phyloP scores from a whole-genome alignment of 2,888 invertebrate species.

The Camptogramma bilineatum region DNA sequence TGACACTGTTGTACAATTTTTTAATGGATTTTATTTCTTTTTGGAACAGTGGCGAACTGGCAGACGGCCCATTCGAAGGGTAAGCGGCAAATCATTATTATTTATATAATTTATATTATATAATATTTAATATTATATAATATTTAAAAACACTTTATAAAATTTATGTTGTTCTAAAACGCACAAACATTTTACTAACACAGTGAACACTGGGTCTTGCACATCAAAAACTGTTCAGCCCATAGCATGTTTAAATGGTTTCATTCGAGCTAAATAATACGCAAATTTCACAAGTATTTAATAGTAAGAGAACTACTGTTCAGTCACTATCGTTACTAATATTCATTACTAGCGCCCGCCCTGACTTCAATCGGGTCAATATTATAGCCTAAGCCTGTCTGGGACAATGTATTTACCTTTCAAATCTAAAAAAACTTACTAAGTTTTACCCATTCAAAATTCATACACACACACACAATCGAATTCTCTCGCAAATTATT shows the following conservation, averaged over 20 bases:
- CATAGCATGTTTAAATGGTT: not conserved
- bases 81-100: conserved; percentile 33
- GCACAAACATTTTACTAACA: conserved; percentile 21
- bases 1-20: conserved; percentile 34
- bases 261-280: not conserved
- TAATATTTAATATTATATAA: too few species aligned
- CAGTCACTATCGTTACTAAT: too few species aligned
- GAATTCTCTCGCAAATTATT: too few species aligned
- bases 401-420: too few species aligned
- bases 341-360: too few species aligned
- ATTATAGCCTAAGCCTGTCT: too few species aligned
- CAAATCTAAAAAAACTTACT: too few species aligned
- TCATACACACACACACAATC: too few species aligned
- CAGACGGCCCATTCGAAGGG: conserved; percentile 40
- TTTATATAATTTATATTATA: too few species aligned
- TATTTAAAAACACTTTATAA: conserved; percentile 7
- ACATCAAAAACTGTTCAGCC: not conserved
- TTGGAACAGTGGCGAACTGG: conserved; percentile 41
- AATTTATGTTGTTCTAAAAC: conserved; percentile 2
- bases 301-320: not conserved
- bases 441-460: too few species aligned
- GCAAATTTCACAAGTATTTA: not conserved
- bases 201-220: conserved; percentile 1
- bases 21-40: conserved; percentile 37
- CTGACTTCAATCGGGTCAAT: too few species aligned